Conservation (phyloP, 2,797 vertebrate species). For the Natrix natrix region DNA sequence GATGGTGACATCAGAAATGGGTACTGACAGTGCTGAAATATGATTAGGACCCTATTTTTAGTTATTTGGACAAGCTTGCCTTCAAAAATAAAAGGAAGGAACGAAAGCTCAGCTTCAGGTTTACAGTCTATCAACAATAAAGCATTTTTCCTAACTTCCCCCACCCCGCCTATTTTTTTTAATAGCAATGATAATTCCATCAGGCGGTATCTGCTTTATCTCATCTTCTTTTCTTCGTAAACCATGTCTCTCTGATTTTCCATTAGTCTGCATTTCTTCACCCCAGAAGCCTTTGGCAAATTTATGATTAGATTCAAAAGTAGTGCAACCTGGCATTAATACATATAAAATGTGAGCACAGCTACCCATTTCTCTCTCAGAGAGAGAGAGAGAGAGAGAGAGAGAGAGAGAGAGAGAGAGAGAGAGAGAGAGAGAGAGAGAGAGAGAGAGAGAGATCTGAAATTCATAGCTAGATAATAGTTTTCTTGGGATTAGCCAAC, state of each 20-base stretch:
- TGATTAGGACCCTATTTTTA: slow-evolving; percentile 9
- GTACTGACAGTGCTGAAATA: slow-evolving; percentile 8
- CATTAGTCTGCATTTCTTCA: not conserved
- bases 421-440: not conserved
- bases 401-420: not conserved
- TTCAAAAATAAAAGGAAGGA: not conserved
- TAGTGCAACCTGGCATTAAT: not conserved
- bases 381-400: not conserved
- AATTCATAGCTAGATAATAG: not conserved
- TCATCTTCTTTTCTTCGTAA: not conserved
- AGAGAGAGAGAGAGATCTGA: not conserved
- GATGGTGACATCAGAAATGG: slow-evolving; percentile 32
- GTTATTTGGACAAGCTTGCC: not conserved
- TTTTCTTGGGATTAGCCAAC: not conserved
- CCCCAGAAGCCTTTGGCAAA: not conserved
- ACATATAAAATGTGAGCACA: not conserved
- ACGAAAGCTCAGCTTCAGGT: not conserved
- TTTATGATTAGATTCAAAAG: not conserved
- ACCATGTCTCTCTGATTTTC: not conserved
- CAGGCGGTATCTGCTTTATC: not conserved
- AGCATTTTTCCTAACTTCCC: not conserved
- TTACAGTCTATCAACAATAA: not conserved
- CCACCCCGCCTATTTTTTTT: not conserved
- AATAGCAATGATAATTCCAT: not conserved
- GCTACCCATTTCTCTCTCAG: too few relatives aligned